A percentile compares a stretch with the other conserved stretches of the same genome.
Evolutionary conservation across 2,113 vertebrate species (phyloP).

Genomic region (Syngnathus floridae): DNA sequence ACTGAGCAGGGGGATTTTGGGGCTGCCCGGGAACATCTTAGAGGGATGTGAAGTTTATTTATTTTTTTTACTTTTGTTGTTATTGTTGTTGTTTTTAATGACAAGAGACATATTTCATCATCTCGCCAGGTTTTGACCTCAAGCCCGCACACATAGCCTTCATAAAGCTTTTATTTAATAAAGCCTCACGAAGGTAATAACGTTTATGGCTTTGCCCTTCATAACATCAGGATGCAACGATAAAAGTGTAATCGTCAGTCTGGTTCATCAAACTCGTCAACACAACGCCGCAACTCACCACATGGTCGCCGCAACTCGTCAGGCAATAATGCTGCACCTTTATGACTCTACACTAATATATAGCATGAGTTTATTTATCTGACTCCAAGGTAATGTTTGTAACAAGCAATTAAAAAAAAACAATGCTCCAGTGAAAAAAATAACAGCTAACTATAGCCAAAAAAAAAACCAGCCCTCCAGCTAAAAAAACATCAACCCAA

Average conservation of each 20-base stretch:
- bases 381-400: background rate
- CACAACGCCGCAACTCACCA: background rate
- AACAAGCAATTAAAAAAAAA: background rate
- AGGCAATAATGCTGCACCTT: background rate
- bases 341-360: background rate
- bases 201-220: constrained; percentile 3
- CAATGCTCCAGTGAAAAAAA: background rate
- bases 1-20: constrained; percentile 25
- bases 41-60: constrained; percentile 5
- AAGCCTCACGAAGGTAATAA: background rate
- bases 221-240: constrained; percentile 2
- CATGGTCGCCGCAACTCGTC: background rate
- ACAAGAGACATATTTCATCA: background rate
- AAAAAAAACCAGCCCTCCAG: background rate
- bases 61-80: background rate
- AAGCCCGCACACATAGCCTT: background rate
- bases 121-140: background rate
- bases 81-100: background rate
- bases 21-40: constrained; percentile 1
- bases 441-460: background rate
- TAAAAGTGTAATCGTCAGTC: background rate
- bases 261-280: background rate
- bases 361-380: background rate
- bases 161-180: background rate
- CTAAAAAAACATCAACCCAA: background rate